Evolutionary conservation across 2,888 invertebrate genomes (phyloP), one percentile per base, ranked within the genome.

Genomic region (Hedya salicella): DNA sequence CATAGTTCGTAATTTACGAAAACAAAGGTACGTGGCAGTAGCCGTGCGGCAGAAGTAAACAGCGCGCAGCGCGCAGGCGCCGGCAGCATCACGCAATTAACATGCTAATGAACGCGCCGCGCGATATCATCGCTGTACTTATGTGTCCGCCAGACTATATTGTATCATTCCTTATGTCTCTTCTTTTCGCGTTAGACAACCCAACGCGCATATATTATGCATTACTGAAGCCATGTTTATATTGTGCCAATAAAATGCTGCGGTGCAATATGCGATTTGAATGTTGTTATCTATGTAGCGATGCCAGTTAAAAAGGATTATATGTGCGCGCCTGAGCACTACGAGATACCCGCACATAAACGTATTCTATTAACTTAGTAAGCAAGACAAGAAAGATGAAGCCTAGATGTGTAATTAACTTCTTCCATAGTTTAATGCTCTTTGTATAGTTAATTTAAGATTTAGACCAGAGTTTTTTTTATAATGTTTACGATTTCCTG

Each of bases 401-500:
- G n/a, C 13, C 16, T 42, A 56, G 36, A 36, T 9, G 9, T 54
- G 21, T 40, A 56, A 40, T 39, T 54, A 54, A 54, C 39, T 40
- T 13, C 19, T 39, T 40, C 36, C 21, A 40, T 14, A 19, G 6
- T 21, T 40, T 14, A n/a, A 39, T 9, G 36, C 9, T 36, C 36
- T 36, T n/a, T 25, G 36, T 2, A 11, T 36, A 36, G 36, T 11
- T 36, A 2, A 5, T 36, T 36, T 30, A 70, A 70, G 73, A 71
- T 74, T 74, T 79, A 73, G 73, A 77, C 76, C 71, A 78, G 83
- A 79, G 83, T 86, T n/a, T 89, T 90, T 88, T 88, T 89, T 90
- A 88, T 87, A 89, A 87, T 86, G 88, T 90, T 89, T 87, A 91
- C 82, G 86, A 88, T 89, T 91, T 91, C 91, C 90, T 90, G 89